Evolutionary conservation across 2,888 invertebrate species (phyloP), one percentile per base, ranked within the genome.

Genomic region (Branchellion lobata): DNA sequence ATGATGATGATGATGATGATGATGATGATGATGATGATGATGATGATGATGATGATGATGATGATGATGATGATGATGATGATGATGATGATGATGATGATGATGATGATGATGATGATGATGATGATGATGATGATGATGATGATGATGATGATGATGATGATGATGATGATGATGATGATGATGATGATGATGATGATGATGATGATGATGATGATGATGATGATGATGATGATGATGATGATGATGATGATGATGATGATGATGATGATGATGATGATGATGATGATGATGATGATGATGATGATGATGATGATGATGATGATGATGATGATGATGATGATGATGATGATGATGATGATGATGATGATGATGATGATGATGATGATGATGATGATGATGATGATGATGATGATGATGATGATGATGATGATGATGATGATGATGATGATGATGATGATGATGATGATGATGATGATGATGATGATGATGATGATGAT

Each of bases 1-100:
- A 65, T 65, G 65, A 65, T 27, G 8, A 65, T 65, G 24, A 27
- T 65, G 8, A 29, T 27, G 65, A 65, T n/a, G 29, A 65, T 65
- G 65, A 65, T 27, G 8, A 65, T 65, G 24, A 27, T 65, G 8
- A 29, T 27, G 65, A 65, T n/a, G 29, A 65, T 65, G 65, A 65
- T 27, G 8, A 65, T 65, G 24, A 27, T 65, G 8, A 29, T 27
- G 65, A 65, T n/a, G 29, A 65, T 65, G 65, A 65, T 27, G 8
- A 65, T 65, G 24, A 27, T 65, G 8, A 29, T 27, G 65, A 65
- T n/a, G 29, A 65, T 65, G 65, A 65, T 27, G 8, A 65, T 65
- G 24, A 27, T 65, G 8, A 29, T 27, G 65, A 65, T n/a, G 29
- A 65, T 65, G 65, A 65, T 27, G 8, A 65, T 65, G 24, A 27